These are phyloP conservation scores for Bruchidius siliquastri DNA, from an alignment of 2,888 invertebrate species.

Conservation along the genomic window DNA sequence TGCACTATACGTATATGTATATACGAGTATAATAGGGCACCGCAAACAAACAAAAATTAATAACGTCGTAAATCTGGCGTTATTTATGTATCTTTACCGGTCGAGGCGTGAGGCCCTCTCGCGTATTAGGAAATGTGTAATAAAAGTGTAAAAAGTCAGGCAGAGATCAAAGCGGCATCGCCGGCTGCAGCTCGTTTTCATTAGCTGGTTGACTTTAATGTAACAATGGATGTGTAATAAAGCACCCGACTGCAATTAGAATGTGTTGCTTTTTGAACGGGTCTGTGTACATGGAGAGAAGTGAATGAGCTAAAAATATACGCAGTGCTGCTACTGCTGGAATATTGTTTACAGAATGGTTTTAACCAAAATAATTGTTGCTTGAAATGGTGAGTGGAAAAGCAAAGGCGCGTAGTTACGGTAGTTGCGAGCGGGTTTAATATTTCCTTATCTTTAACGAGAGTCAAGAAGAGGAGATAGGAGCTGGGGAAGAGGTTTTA, in stretches of 20 bases:
- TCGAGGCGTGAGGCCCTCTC: neutral
- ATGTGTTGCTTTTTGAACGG: neutral
- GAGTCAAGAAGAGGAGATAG: no score
- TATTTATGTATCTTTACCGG: slow-evolving; percentile 19
- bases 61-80: slow-evolving; percentile 20
- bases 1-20: neutral
- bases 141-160: neutral
- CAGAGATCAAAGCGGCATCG: neutral
- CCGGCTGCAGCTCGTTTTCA: neutral
- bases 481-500: no score
- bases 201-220: neutral
- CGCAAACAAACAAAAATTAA: slow-evolving; percentile 20
- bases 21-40: neutral
- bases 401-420: neutral
- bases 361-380: neutral
- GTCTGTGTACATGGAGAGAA: neutral
- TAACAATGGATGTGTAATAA: neutral
- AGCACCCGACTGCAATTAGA: neutral
- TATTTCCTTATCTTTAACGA: no score
- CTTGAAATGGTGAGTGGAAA: neutral
- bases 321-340: neutral
- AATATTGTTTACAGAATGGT: neutral
- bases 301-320: neutral
- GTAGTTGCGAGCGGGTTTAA: no score
- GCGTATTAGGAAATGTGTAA: neutral